phyloP scores from a whole-genome alignment of 2,888 invertebrate species.

The Pseudococcus viburni region DNA sequence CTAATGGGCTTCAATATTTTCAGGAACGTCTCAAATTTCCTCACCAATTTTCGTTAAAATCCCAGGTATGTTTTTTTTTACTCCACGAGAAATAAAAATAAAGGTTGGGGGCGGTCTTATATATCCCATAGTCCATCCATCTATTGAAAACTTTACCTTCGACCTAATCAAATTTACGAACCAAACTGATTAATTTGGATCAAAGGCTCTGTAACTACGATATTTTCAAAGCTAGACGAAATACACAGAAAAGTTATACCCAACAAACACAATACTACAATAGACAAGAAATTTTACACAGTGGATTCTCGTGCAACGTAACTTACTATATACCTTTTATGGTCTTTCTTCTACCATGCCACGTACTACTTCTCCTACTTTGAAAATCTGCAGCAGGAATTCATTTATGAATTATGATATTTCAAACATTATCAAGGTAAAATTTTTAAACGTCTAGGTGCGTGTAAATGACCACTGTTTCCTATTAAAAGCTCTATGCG shows the following conservation, averaged over 20 bases:
- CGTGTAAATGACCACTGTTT: not conserved
- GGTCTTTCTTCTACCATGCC: slow-evolving; percentile 63
- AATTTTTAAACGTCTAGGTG: slow-evolving; percentile 15
- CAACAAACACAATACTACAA: slow-evolving; percentile 15
- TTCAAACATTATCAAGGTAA: slow-evolving; percentile 8
- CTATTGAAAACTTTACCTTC: not conserved
- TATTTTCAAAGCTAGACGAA: slow-evolving; percentile 16
- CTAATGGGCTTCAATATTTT: too few species aligned
- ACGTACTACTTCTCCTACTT: slow-evolving; percentile 65
- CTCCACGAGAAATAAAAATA: too few species aligned
- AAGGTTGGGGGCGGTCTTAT: too few species aligned
- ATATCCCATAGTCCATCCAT: not conserved
- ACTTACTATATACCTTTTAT: slow-evolving; percentile 60
- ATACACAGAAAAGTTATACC: slow-evolving; percentile 5
- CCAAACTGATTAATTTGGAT: not conserved
- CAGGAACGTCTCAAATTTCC: too few species aligned
- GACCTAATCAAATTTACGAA: not conserved
- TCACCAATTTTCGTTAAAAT: too few species aligned
- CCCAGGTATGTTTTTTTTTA: too few species aligned
- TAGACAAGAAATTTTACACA: slow-evolving; percentile 14
- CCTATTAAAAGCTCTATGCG: slow-evolving; percentile 1
- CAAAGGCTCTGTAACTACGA: not conserved
- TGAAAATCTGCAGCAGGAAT: slow-evolving; percentile 61
- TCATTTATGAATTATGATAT: slow-evolving; percentile 40
- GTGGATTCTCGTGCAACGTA: slow-evolving; percentile 32